These are phyloP conservation scores for Mus spretus DNA, from an alignment of 2,797 vertebrate species.

Conservation along the genomic window DNA sequence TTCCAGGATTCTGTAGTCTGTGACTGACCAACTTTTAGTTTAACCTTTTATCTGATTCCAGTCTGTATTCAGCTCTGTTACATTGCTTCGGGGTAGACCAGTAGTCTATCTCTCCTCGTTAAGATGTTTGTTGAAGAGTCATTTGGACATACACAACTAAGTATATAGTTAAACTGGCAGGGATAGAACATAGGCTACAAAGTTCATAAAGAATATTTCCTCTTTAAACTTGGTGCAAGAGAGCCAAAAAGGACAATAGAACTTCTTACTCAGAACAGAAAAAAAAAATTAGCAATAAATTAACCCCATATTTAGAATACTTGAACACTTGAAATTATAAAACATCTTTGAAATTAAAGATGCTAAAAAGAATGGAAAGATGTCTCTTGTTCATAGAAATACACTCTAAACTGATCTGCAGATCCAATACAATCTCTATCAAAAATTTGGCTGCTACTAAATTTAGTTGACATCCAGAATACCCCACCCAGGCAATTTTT, in stretches of 20 bases:
- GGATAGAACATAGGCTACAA: not conserved
- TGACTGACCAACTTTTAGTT: conserved; percentile 39
- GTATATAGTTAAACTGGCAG: not conserved
- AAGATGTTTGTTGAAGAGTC: conserved; percentile 60
- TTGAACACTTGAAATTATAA: conserved; percentile 48
- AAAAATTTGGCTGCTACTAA: conserved; percentile 40
- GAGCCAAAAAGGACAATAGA: conserved; percentile 27
- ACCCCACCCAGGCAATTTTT: not conserved
- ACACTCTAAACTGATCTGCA: not conserved
- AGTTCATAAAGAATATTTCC: not conserved
- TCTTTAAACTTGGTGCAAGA: conserved; percentile 51
- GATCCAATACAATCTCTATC: not conserved
- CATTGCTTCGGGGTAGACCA: conserved; percentile 43
- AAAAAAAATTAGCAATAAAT: conserved; percentile 51
- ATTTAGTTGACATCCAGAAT: conserved; percentile 22
- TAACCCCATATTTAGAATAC: not conserved
- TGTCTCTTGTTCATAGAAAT: conserved; percentile 13
- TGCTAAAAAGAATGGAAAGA: conserved; percentile 46
- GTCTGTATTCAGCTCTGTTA: conserved; percentile 6
- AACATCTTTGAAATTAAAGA: conserved; percentile 38
- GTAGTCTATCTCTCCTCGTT: conserved; percentile 35
- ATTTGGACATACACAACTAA: conserved; percentile 33
- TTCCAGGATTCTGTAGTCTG: not conserved
- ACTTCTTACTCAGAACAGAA: not conserved
- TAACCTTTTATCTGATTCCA: conserved; percentile 44